A percentile compares a stretch with the other conserved stretches of the same genome.
phyloP scores from a whole-genome alignment of 2,113 vertebrate genomes.

The Hippocampus mohnikei region DNA sequence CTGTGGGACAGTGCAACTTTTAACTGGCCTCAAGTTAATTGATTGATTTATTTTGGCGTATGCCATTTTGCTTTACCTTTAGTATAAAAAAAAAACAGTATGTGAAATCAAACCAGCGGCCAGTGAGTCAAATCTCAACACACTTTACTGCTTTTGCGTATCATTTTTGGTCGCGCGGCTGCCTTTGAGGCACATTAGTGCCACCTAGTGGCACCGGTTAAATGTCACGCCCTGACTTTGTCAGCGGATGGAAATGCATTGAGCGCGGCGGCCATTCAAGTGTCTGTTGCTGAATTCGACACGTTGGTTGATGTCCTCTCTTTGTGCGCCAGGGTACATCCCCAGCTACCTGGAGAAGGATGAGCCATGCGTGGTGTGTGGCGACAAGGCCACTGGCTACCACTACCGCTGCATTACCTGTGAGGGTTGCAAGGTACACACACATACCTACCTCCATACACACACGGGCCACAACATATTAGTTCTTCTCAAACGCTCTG shows the following conservation, averaged over 20 bases:
- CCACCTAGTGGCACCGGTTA: neutral
- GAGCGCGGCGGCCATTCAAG: neutral
- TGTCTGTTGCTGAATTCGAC: too few species aligned
- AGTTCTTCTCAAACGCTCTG: neutral
- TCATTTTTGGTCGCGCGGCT: neutral
- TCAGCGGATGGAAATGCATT: neutral
- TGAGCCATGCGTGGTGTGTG: slow-evolving; percentile 97
- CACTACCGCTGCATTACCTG: slow-evolving; percentile 99
- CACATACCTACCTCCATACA: neutral
- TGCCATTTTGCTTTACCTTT: too few species aligned
- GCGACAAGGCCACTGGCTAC: slow-evolving; percentile 95
- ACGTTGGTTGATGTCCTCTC: neutral
- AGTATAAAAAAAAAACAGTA: too few species aligned
- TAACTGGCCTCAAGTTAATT: too few species aligned
- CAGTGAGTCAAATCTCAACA: too few species aligned
- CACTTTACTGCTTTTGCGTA: neutral
- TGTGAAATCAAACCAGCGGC: too few species aligned
- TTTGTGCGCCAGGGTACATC: slow-evolving; percentile 83
- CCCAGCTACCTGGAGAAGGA: slow-evolving; percentile 99
- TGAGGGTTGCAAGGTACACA: slow-evolving; percentile 92
- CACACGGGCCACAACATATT: neutral
- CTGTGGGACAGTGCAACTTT: too few species aligned
- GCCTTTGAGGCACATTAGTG: neutral
- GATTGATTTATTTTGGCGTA: too few species aligned
- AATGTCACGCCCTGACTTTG: neutral